A percentile compares a stretch with the other conserved stretches of the same genome.
These are phyloP conservation scores for Eupithecia tripunctaria DNA, from an alignment of 2,888 invertebrate species.

Conservation along the genomic window DNA sequence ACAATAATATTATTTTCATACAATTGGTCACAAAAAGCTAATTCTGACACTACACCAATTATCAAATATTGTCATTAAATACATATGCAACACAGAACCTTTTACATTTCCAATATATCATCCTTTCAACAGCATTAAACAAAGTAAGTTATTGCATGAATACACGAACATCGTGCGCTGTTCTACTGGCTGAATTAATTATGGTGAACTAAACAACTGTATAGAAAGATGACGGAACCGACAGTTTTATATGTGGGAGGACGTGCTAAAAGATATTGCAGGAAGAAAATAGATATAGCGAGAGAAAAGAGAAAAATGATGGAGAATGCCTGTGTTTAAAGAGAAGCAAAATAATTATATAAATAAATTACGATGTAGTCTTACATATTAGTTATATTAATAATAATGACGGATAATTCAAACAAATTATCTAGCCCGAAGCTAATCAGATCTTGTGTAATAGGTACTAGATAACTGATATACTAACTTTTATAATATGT, in stretches of 20 bases:
- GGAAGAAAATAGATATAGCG: background rate
- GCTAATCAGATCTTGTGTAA: no score
- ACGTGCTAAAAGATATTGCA: background rate
- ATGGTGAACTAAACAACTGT: background rate
- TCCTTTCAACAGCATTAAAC: background rate
- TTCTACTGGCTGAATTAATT: slow-evolving; percentile 4
- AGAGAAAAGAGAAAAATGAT: background rate
- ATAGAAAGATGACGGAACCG: background rate
- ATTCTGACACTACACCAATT: background rate
- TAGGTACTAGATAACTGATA: no score
- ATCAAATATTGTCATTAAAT: slow-evolving; percentile 4
- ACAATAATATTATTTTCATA: no score
- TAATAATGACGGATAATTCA: no score
- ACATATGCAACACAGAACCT: background rate
- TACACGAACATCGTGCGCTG: slow-evolving; percentile 6
- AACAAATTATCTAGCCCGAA: no score
- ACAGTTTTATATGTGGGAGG: background rate
- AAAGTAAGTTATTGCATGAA: slow-evolving; percentile 2
- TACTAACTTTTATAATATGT: no score
- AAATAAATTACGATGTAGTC: no score
- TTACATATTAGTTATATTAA: no score
- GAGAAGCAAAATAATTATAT: no score
- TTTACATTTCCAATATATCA: background rate
- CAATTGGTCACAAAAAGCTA: no score
- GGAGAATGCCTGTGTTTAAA: background rate